phyloP scores from a whole-genome alignment of 1,140 invertebrate genomes.

The Archegozetes longisetosus region DNA sequence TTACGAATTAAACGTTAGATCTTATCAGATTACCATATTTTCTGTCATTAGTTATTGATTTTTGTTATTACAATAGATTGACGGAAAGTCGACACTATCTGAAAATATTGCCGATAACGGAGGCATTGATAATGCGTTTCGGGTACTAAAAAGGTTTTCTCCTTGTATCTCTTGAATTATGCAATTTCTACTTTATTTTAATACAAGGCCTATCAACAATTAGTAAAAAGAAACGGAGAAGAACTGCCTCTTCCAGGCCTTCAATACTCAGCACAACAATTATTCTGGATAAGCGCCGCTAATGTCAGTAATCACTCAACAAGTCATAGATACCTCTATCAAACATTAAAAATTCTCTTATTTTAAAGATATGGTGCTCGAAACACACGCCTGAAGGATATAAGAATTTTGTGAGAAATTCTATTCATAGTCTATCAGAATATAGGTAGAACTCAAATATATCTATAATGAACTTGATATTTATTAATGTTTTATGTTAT shows the following conservation, averaged over 20 bases:
- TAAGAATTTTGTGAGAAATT: conserved; percentile 27
- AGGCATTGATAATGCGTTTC: conserved; percentile 1
- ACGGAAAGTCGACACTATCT: conserved; percentile 8
- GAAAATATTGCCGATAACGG: conserved; percentile 16
- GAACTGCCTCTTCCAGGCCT: conserved; percentile 51
- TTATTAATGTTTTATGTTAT: conserved; percentile 2
- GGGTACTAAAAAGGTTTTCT: not conserved
- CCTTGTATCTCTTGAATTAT: no score
- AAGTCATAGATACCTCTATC: no score
- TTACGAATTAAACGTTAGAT: not conserved
- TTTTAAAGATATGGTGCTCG: conserved; percentile 27
- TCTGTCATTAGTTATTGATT: not conserved
- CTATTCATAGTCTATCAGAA: conserved; percentile 24
- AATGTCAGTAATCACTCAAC: no score
- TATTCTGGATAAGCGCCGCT: conserved; percentile 69
- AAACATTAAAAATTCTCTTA: not conserved
- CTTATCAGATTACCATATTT: not conserved
- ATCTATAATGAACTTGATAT: not conserved
- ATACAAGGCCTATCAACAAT: conserved; percentile 22
- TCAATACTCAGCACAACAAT: conserved; percentile 51
- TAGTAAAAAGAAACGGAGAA: conserved; percentile 23
- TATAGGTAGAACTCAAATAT: not conserved
- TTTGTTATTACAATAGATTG: not conserved
- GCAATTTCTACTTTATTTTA: not conserved
- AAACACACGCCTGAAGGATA: conserved; percentile 49